phyloP scores from a whole-genome alignment of 2,888 invertebrate genomes.

The Oligia fasciuncula region DNA sequence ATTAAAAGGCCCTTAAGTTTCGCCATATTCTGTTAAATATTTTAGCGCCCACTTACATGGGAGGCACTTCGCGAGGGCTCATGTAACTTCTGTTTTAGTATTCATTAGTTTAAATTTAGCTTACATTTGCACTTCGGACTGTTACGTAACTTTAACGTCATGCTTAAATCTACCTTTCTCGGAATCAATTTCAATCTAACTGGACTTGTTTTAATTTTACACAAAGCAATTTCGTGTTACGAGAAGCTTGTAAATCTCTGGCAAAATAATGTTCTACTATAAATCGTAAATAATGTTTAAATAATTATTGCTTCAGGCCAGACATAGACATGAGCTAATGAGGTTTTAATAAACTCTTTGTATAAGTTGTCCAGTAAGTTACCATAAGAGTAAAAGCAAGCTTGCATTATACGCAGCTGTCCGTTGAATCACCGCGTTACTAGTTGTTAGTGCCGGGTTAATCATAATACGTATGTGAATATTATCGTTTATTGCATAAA shows the following conservation, averaged over 20 bases:
- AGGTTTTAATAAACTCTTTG: conserved; percentile 65
- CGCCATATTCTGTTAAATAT: conserved; percentile 54
- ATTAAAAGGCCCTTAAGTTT: conserved; percentile 57
- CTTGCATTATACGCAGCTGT: conserved; percentile 64
- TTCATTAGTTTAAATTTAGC: conserved; percentile 54
- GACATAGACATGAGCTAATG: conserved; percentile 54
- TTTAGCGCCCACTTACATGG: conserved; percentile 56
- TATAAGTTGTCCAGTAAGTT: conserved; percentile 61
- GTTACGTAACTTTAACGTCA: conserved; percentile 41
- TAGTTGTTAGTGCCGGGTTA: conserved; percentile 37
- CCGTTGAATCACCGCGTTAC: conserved; percentile 65
- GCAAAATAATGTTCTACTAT: conserved; percentile 29
- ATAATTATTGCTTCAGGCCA: conserved; percentile 49
- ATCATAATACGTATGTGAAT: conserved; percentile 29
- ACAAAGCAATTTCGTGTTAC: conserved; percentile 38
- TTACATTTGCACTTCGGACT: conserved; percentile 40
- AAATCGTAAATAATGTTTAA: conserved; percentile 29
- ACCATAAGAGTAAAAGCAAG: conserved; percentile 67
- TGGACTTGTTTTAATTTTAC: conserved; percentile 34
- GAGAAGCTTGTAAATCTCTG: conserved; percentile 33
- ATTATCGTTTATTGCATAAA: conserved; percentile 4
- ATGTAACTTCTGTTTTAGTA: conserved; percentile 52
- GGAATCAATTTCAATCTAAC: conserved; percentile 43
- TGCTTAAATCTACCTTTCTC: conserved; percentile 39
- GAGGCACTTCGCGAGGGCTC: conserved; percentile 32